Base-by-base conservation (phyloP, 2,888 invertebrate genomes). In the Cinara cedri region DNA sequence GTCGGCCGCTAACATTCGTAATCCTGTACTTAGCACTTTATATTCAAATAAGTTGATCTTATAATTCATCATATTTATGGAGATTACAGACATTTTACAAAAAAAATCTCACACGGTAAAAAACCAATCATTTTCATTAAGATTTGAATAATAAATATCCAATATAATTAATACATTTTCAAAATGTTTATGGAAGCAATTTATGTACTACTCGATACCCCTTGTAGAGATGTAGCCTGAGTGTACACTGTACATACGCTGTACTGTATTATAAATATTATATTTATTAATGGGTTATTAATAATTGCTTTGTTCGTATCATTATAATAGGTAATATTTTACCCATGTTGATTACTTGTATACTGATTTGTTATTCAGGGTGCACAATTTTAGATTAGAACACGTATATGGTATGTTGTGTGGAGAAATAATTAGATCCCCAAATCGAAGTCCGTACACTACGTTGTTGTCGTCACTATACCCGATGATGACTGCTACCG, bases 401-500 rank as follows among this genome's bases (percentile, higher is more conserved):
- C 51, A 42, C 68, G 46, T 62, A 83, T 82, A 83, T 82, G 83
- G 86, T 86, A 87, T 88, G 88, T 87, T 87, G 87, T 87, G 87
- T 86, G 87, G 88, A 83, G 87, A 87, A 85, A 86, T 87, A 85
- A 86, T 86, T 85, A 87, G 86, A 84, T 82, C 87, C 83, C 87
- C 87, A 83, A 84, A 87, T 82, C 86, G 86, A 84, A 88, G 88
- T 88, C 90, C 88, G 85, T 90, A 86, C 87, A 89, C 86, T 83
- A 86, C 87, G 85, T 87, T 90, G 85, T 88, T 90, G 83, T 88
- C 89, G 83, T 88, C 90, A 85, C 88, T 89, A 84, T 87, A 87
- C 85, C 87, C 88, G 84, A 89, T 89, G 87, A 87, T 87, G 82
- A 88, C 87, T 82, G 87, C 87, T 83, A 86, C 87, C 83, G 88